Evolutionary conservation across 2,113 vertebrate genomes (phyloP), one percentile per base, ranked within the genome.

Genomic region (Amazona guildingii): DNA sequence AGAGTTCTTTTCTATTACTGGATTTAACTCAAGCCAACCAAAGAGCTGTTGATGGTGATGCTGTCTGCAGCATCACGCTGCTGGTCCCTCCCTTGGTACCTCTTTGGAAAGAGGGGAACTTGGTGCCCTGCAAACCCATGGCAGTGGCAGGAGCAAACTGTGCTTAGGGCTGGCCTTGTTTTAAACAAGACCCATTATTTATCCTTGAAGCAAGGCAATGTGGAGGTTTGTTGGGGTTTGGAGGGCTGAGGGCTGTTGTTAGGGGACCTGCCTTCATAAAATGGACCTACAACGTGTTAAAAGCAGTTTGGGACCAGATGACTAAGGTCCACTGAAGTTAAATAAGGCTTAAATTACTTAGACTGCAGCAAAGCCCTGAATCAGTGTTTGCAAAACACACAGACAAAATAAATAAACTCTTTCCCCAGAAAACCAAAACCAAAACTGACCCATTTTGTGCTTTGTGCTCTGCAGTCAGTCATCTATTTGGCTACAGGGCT

Each of bases 41-140:
- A 12, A 37, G 64, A 33, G 83, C 35, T 5, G 23, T 2, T 1
- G n/a, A 0, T 41, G 63, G 33, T 21, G 46, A 15, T 55, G 57
- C 19, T 68, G 17, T 8, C 62, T 28, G 62, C 25, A 3, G 4
- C 39, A 3, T 21, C 9, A 0, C 0, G n/a, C n/a, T 2, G 0
- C 16, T 6, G 7, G 6, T 54, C 51, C 35, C 18, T 57, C 39
- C 43, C 68, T 61, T 1, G 0, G 10, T 17, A 14, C 4, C 27
- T 7, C 31, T 41, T 19, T 10, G 69, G 48, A 5, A 39, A 35
- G n/a, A 7, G 8, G 19, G 46, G 31, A 13, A 29, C n/a, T 31
- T 2, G 2, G 51, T 8, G 35, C 29, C 44, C 44, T 1, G 0
- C 68, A 16, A 49, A 74, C 9, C 55, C 13, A 1, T 2, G 48